Evolutionary conservation across 2,797 vertebrate genomes (phyloP).

Genomic region (Cynodonichthys magdalenae): DNA sequence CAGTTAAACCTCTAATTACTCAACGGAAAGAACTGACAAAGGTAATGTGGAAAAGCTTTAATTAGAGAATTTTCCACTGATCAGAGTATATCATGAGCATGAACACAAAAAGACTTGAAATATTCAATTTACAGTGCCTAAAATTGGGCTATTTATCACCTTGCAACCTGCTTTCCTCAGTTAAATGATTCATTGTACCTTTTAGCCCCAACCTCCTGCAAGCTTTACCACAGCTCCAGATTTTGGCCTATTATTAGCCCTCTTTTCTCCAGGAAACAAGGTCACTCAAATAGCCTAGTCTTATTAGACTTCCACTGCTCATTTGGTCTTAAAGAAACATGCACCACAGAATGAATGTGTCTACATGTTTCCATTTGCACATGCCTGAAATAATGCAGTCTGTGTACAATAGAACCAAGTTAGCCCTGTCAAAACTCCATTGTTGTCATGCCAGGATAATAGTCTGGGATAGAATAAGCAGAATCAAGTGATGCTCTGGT

Average conservation of each 20-base stretch:
- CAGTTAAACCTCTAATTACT: too few relatives aligned
- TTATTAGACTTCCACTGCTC: constrained; percentile 72
- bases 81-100: too few relatives aligned
- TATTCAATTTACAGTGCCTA: constrained; percentile 1
- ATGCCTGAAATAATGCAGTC: constrained; percentile 28
- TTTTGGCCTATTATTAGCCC: constrained; percentile 79
- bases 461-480: constrained; percentile 46
- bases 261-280: constrained; percentile 79
- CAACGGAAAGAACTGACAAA: too few relatives aligned
- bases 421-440: constrained; percentile 40
- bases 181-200: constrained; percentile 62
- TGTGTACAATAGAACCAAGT: constrained; percentile 21
- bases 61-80: too few relatives aligned
- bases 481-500: constrained; percentile 53
- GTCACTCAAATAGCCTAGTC: constrained; percentile 74
- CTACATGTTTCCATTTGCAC: constrained; percentile 26
- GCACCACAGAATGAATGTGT: constrained; percentile 28
- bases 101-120: not conserved
- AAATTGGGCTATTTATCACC: constrained; percentile 10
- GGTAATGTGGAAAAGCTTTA: too few relatives aligned
- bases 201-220: constrained; percentile 67
- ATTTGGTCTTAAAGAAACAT: constrained; percentile 71
- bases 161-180: constrained; percentile 13
- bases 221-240: constrained; percentile 71
- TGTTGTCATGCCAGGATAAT: constrained; percentile 50